phyloP scores from a whole-genome alignment of 2,797 vertebrate genomes.

The Pipistrellus pygmaeus region DNA sequence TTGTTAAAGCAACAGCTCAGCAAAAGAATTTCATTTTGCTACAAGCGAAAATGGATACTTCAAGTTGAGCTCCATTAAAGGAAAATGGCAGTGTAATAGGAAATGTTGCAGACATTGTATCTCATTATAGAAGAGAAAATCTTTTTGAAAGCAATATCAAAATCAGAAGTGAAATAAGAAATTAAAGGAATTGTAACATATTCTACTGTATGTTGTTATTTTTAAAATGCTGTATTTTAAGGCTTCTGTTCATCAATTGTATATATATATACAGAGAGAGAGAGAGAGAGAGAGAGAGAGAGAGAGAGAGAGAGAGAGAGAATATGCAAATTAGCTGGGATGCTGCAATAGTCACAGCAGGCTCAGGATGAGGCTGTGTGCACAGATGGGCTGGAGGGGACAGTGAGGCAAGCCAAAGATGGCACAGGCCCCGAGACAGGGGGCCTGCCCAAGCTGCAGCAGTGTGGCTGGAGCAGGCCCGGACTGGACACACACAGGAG shows the following conservation, averaged over 20 bases:
- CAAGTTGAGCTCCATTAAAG: constrained; percentile 74
- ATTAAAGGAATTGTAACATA: constrained; percentile 23
- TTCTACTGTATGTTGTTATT: background rate
- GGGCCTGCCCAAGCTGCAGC: too few species aligned
- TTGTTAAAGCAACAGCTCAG: background rate
- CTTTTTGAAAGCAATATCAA: constrained; percentile 71
- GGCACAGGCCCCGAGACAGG: too few species aligned
- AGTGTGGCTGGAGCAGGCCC: too few species aligned
- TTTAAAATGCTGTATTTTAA: constrained; percentile 44
- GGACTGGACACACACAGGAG: too few species aligned
- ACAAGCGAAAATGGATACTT: constrained; percentile 58
- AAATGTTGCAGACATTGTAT: constrained; percentile 75
- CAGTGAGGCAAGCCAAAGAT: too few species aligned
- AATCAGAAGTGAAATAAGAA: constrained; percentile 53
- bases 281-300: too few species aligned
- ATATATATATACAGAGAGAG: too few species aligned
- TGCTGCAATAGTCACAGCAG: too few species aligned
- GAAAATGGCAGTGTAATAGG: constrained; percentile 61
- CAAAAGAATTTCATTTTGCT: constrained; percentile 46
- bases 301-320: too few species aligned
- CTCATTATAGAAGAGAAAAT: constrained; percentile 80
- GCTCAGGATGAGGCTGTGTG: too few species aligned
- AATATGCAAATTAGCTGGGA: too few species aligned
- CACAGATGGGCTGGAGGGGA: too few species aligned
- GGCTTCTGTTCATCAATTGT: constrained; percentile 1